Evolutionary conservation across 2,797 vertebrate species (phyloP).

Genomic region (Danio albolineatus): DNA sequence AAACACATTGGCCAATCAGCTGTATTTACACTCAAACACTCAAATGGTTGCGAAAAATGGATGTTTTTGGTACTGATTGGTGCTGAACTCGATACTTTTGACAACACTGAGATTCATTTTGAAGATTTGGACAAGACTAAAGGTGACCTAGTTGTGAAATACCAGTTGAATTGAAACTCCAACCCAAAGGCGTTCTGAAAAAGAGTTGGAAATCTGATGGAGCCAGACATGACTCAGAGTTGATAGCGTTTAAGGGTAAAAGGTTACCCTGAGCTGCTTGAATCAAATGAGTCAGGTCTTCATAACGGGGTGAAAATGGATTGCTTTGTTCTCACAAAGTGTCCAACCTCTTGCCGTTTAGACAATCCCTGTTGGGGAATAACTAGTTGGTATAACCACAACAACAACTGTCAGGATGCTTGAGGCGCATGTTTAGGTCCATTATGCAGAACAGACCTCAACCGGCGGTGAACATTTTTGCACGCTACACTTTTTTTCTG

Average conservation of each 20-base stretch:
- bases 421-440: background rate
- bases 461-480: background rate
- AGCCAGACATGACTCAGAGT: background rate
- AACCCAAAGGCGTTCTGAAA: background rate
- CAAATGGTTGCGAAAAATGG: too few species aligned
- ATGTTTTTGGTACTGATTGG: too few species aligned
- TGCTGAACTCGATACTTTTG: too few species aligned
- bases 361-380: conserved; percentile 5
- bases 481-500: background rate
- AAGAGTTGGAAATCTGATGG: background rate
- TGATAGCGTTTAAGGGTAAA: background rate
- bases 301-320: background rate
- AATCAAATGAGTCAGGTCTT: background rate
- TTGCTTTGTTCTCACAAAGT: conserved; percentile 24
- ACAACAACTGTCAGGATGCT: conserved; percentile 7
- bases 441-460: background rate
- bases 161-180: background rate
- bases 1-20: too few species aligned
- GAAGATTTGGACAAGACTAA: background rate
- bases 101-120: background rate
- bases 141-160: background rate
- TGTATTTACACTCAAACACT: too few species aligned
- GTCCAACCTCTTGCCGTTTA: background rate
- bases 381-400: conserved; percentile 1
- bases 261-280: background rate